phyloP scores from a whole-genome alignment of 2,888 invertebrate genomes.

The Mantis religiosa region DNA sequence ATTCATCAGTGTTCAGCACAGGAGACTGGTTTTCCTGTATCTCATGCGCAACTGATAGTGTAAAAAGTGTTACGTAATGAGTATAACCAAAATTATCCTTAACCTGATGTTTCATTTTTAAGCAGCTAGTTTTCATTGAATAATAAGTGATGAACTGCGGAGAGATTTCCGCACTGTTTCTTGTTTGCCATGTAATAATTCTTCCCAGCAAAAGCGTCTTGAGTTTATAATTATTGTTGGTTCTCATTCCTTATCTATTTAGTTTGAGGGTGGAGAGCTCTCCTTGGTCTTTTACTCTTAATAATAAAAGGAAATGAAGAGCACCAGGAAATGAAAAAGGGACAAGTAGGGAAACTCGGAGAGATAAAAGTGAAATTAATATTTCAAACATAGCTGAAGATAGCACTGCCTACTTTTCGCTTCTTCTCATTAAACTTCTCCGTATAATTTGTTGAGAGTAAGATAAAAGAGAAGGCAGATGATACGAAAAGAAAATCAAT shows the following conservation, averaged over 20 bases:
- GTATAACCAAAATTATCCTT: too few species aligned
- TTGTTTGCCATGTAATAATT: background rate
- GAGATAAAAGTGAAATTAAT: background rate
- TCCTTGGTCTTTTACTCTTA: background rate
- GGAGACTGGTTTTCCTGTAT: too few species aligned
- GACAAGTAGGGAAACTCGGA: background rate
- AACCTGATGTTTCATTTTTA: too few species aligned
- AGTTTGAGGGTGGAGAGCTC: background rate
- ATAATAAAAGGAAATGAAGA: background rate
- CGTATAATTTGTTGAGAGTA: background rate
- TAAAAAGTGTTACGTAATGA: too few species aligned
- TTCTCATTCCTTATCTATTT: background rate
- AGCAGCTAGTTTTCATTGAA: too few species aligned
- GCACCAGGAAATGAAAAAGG: background rate
- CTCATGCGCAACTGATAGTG: too few species aligned
- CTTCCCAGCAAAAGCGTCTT: background rate
- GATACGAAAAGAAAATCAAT: background rate
- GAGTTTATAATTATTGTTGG: background rate
- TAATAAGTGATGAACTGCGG: too few species aligned
- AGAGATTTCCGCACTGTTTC: too few species aligned
- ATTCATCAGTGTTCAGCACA: too few species aligned
- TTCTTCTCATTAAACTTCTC: background rate
- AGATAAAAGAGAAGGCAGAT: background rate
- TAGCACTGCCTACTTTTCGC: background rate
- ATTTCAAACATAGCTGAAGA: background rate